Percentiles rank a stretch among this genome's conserved stretches.
Evolutionary conservation across 2,797 vertebrate genomes (phyloP).

Genomic region (Pitangus sulphuratus): DNA sequence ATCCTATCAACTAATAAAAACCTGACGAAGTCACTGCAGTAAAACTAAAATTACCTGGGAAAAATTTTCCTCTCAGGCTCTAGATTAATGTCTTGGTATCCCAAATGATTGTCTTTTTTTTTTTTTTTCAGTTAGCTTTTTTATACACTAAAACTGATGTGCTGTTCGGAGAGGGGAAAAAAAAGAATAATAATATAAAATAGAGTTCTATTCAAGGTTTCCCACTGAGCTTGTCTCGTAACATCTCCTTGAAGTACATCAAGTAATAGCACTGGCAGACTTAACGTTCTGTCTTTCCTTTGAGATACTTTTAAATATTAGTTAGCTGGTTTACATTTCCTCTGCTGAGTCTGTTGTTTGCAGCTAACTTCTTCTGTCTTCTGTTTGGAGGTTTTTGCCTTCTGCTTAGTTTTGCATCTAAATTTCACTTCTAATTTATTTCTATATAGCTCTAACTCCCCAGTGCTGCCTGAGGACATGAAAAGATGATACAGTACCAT

Average conservation of each 20-base stretch:
- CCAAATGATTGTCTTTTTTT: background rate
- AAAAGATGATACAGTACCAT: slow-evolving; percentile 58
- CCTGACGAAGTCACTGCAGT: background rate
- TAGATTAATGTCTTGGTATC: background rate
- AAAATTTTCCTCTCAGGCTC: background rate
- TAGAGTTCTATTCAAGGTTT: background rate
- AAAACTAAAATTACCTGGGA: background rate
- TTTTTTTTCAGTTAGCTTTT: background rate
- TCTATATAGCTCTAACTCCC: slow-evolving; percentile 22
- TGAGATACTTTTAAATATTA: background rate
- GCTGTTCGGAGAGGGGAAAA: background rate
- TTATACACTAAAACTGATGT: background rate
- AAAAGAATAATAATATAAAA: background rate
- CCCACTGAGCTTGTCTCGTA: background rate
- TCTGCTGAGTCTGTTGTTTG: background rate
- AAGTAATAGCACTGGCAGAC: background rate
- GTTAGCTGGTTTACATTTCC: background rate
- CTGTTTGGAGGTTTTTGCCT: slow-evolving; percentile 4
- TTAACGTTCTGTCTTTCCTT: background rate
- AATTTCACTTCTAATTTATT: slow-evolving; percentile 69
- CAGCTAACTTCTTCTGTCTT: background rate
- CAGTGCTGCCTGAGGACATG: slow-evolving; percentile 51
- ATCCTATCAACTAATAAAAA: background rate
- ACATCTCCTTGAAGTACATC: background rate
- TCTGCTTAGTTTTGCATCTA: slow-evolving; percentile 42